phyloP scores from a whole-genome alignment of 2,888 invertebrate genomes.

The Leistus spinibarbis region DNA sequence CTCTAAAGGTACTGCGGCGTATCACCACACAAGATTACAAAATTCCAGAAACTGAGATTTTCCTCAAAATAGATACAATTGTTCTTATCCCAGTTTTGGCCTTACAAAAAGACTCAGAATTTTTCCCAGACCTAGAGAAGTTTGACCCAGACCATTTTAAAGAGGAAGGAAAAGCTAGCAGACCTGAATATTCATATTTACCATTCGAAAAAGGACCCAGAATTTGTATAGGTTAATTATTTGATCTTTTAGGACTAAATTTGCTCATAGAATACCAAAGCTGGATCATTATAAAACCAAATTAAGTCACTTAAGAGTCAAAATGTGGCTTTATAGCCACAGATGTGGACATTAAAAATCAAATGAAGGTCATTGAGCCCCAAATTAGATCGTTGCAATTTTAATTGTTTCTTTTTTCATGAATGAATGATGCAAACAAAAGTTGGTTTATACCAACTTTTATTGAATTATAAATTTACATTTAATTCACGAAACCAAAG shows the following conservation, averaged over 20 bases:
- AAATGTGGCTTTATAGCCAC: too few relatives aligned
- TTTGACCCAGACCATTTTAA: slow-evolving; percentile 66
- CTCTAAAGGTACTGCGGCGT: slow-evolving; percentile 46
- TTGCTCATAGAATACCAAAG: neutral
- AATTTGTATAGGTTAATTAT: slow-evolving; percentile 54
- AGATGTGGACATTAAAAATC: too few relatives aligned
- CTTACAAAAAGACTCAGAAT: slow-evolving; percentile 49
- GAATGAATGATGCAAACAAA: slow-evolving; percentile 28
- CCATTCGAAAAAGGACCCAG: slow-evolving; percentile 57
- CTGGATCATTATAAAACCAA: too few relatives aligned
- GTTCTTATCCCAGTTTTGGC: slow-evolving; percentile 46
- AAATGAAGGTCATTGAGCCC: too few relatives aligned
- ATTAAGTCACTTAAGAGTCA: too few relatives aligned
- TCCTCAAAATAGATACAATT: slow-evolving; percentile 42
- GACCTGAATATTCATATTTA: slow-evolving; percentile 52
- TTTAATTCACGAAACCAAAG: slow-evolving; percentile 14
- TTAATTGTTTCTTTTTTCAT: neutral
- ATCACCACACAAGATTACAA: slow-evolving; percentile 45
- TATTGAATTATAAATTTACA: slow-evolving; percentile 31
- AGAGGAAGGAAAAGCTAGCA: slow-evolving; percentile 56
- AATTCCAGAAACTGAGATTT: slow-evolving; percentile 44
- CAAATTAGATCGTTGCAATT: too few relatives aligned
- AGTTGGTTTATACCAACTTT: slow-evolving; percentile 19
- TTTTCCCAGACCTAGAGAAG: slow-evolving; percentile 61
- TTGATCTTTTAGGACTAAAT: too few relatives aligned